Evolutionary conservation across 2,797 vertebrate species (phyloP), one percentile per base, ranked within the genome.

Genomic region (Catostomus latipinnis): DNA sequence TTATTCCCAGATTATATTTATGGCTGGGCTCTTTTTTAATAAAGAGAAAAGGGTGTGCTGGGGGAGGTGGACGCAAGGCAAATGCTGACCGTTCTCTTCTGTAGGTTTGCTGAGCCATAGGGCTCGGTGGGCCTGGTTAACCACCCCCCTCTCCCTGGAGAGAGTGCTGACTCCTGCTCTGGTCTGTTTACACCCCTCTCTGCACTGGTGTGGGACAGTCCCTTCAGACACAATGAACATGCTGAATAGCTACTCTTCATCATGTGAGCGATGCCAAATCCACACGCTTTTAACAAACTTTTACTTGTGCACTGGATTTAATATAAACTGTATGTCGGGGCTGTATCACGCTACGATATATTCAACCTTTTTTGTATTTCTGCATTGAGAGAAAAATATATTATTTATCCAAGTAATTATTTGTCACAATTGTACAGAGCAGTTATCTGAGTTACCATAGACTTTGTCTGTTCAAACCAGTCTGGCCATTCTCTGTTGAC

Each of bases 111-210:
- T 93, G 93, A 93, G 91, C 91, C 91, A 93, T 88, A 90, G 90
- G 88, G 88, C 91, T 92, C 91, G 88, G 78, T 66, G 86, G 89
- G 84, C 56, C 54, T 66, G 58, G 60, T 73, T 79, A 60, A 76
- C 67, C 66, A 60, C 74, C 81, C 68, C 76, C 72, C 34, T 54
- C 22, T 57, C 43, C 71, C 76, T 43, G 49, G 60, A 86, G 70
- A 93, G 91, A 94, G 88, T 94, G 94, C 94, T 94, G 94, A 95
- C 94, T 93, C 89, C 80, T 92, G 90, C 87, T 91, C 89, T 87
- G 86, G 91, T 88, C 90, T 93, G 93, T 94, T 94, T 94, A 94
- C 92, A 80, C 85, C 75, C 76, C 69, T 62, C 71, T 74, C 63
- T 45, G 68, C 74, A 86, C 86, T 66, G 84, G 85, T 88, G 88